A percentile compares a stretch with the other conserved stretches of the same genome.
These are phyloP conservation scores for Pempheris klunzingeri DNA, from an alignment of 2,797 vertebrate species.

Conservation along the genomic window DNA sequence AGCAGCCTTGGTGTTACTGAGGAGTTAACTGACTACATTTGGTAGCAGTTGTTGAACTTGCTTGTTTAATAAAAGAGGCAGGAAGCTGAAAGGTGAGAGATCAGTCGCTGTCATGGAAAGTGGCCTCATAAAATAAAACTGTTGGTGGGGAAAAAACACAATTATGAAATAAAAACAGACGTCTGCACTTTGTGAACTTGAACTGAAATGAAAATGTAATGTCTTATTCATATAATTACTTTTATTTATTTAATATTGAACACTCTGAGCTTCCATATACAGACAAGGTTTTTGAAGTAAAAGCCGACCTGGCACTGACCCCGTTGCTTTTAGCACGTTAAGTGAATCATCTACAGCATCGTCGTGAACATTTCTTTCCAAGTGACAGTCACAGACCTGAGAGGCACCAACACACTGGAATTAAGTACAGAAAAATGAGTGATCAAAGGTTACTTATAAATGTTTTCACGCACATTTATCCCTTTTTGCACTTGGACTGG, in stretches of 20 bases:
- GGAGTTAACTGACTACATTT: background rate
- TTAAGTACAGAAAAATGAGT: background rate
- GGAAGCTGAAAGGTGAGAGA: background rate
- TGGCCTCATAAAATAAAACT: no score
- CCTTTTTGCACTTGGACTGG: background rate
- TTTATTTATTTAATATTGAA: background rate
- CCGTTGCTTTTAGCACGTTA: background rate
- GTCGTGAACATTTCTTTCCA: background rate
- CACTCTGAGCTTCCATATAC: background rate
- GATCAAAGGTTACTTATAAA: background rate
- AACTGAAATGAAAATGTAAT: background rate
- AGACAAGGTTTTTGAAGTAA: background rate
- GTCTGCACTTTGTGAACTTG: no score
- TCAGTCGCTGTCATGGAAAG: background rate
- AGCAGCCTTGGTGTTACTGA: background rate
- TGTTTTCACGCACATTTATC: background rate
- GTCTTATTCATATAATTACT: no score
- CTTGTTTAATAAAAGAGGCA: background rate
- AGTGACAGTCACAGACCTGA: background rate
- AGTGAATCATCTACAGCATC: background rate
- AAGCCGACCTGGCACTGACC: background rate
- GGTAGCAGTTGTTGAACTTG: background rate
- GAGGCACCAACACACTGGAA: background rate
- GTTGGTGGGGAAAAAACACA: no score
- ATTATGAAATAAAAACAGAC: background rate